These are phyloP conservation scores for Leptura quadrifasciata DNA, from an alignment of 2,888 invertebrate genomes.

Conservation along the genomic window DNA sequence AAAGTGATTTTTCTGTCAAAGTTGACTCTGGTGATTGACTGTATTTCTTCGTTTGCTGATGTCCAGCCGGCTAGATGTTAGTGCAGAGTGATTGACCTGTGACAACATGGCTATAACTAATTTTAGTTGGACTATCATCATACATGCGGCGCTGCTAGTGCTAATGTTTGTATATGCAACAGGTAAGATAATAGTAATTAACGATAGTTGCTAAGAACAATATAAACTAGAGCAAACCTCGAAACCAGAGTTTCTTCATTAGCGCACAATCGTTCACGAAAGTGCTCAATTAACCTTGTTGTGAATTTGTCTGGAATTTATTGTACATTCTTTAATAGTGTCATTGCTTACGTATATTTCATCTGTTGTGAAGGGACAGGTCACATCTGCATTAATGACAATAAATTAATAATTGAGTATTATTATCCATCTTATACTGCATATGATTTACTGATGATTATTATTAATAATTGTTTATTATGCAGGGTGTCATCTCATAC, in stretches of 20 bases:
- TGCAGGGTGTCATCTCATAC: too few species aligned
- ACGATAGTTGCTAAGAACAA: neutral
- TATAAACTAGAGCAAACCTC: slow-evolving; percentile 27
- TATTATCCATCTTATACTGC: too few species aligned
- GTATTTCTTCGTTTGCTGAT: slow-evolving; percentile 29
- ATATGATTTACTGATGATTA: too few species aligned
- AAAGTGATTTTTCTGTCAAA: neutral
- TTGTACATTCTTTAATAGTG: neutral
- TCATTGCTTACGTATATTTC: neutral
- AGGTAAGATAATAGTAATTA: slow-evolving; percentile 40
- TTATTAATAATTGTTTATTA: too few species aligned
- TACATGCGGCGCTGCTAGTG: slow-evolving; percentile 51
- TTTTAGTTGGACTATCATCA: slow-evolving; percentile 53
- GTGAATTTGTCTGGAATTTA: neutral
- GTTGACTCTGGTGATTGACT: slow-evolving; percentile 18
- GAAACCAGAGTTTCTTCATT: slow-evolving; percentile 8
- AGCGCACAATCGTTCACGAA: slow-evolving; percentile 1
- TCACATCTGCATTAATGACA: too few species aligned
- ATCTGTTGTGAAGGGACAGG: neutral
- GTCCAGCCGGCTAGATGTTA: slow-evolving; percentile 55
- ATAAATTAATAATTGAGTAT: too few species aligned
- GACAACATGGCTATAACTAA: slow-evolving; percentile 61
- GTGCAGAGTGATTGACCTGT: slow-evolving; percentile 64
- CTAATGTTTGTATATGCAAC: slow-evolving; percentile 38
- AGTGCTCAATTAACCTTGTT: slow-evolving; percentile 21